Evolutionary conservation across 1,140 invertebrate genomes (phyloP), one percentile per base, ranked within the genome.

Genomic region (Vollenhovia emeryi): DNA sequence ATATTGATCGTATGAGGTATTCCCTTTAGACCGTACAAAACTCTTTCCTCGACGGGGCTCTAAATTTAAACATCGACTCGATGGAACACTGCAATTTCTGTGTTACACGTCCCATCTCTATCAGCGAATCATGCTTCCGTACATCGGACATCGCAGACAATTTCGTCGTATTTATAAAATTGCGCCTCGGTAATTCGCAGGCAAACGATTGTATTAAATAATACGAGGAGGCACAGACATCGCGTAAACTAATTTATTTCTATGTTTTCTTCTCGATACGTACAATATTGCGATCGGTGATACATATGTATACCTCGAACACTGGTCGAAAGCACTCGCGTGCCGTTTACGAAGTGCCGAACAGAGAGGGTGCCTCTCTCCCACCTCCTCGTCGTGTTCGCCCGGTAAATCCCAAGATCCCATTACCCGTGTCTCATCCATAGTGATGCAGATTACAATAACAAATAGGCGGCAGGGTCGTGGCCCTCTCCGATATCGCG

Each of bases 361-460:
- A 89, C 66, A 4, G 60, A 64, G 84, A 73, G 52, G 71, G 71
- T 85, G 74, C 73, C 86, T 87, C 90, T 89, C 91, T 86, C 76
- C 82, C 69, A 64, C 71, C 79, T 85, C 40, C 84, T 78, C 68
- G 60, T 86, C 45, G 85, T 73, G 86, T 76, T 76, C 71, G 87
- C 83, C 84, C 76, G 86, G 87, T 88, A 91, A 93, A 92, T 93
- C 90, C 91, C 84, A 83, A 87, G 92, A 91, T 91, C 89, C 91
- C 91, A 93, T 93, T 93, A 93, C 91, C 90, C 89, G 86, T 87
- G 91, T 93, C 92, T 94, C 92, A 93, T 94, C 93, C 93, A 94
- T 93, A 93, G 92, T 94, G 88, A 94, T 93, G 91, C 85, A 87
- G 92, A 94, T 94, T 94, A 94, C 93, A 93, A 94, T 93, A 93